Evolutionary conservation across 2,888 invertebrate genomes (phyloP).

Genomic region (Bugula neritina): DNA sequence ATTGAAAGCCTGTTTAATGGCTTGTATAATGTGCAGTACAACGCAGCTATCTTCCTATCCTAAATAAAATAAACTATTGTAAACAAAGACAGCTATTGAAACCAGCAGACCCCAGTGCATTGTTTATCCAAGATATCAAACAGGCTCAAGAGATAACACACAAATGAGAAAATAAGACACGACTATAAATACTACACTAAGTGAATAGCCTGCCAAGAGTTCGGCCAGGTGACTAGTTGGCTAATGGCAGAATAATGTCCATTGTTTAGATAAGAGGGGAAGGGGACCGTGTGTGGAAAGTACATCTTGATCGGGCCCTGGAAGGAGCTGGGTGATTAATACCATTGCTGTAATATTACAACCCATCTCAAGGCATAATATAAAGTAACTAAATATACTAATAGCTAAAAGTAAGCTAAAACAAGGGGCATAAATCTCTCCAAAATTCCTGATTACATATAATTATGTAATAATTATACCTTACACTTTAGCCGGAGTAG

Average conservation of each 20-base stretch:
- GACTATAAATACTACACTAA: background rate
- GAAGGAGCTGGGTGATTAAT: too few species aligned
- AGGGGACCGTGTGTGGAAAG: too few species aligned
- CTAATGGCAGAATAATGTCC: background rate
- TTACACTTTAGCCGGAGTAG: background rate
- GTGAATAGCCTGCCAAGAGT: too few species aligned
- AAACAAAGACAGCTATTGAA: background rate
- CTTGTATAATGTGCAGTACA: too few species aligned
- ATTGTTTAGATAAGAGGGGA: background rate
- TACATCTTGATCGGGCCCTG: too few species aligned
- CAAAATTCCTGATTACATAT: conserved; percentile 18
- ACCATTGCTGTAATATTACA: too few species aligned
- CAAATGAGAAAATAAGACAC: background rate
- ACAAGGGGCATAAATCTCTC: conserved; percentile 23
- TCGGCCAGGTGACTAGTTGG: too few species aligned
- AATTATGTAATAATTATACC: conserved; percentile 20
- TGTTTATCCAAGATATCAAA: background rate
- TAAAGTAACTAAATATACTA: too few species aligned
- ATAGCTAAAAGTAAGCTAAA: background rate
- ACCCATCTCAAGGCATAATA: background rate
- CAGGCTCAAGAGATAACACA: background rate
- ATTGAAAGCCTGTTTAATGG: too few species aligned
- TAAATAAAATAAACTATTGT: background rate
- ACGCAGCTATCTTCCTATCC: background rate
- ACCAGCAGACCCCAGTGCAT: background rate